Evolutionary conservation across 2,888 invertebrate genomes (phyloP), one percentile per base, ranked within the genome.

Genomic region (Orthosia gracilis): DNA sequence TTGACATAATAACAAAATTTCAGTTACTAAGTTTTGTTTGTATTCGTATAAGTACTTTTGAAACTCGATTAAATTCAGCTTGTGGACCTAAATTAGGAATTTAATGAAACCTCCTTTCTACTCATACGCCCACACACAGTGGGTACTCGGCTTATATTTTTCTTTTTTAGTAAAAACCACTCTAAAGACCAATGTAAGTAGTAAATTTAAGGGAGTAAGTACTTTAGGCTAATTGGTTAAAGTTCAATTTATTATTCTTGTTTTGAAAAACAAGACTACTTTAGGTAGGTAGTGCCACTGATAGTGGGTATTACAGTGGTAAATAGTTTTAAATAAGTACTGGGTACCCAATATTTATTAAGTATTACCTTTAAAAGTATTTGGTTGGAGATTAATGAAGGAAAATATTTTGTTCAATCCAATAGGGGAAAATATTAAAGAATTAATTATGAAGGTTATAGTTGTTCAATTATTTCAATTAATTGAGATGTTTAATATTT

Each of bases 81-180:
- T 73, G 52, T 26, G 11, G 26, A 40, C 52, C 21, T 49, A 58
- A 47, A 52, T 31, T 26, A 47, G 54, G 3, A 5, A 57, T 57
- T 50, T 47, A 40, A 62, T 73, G 5, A 65, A 57, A 52, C 47
- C 47, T 31, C 4, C 9, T 55, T 50, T 26, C 18, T 45, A 49
- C 55, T 21, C 62, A 21, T 5, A 74, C 61, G 13, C 75, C 74
- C 40, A 66, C 64, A 50, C 13, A 9, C 5, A 12, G 21, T 18
- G 26, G 0, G 4, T 11, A 65, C 2, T 55, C 3, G 17, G 18
- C 13, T 26, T 55, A 49, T 52, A 50, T 31, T 55, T 59, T 11
- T 50, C 64, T 17, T 11, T 61, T 77, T 65, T 66, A 73, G 74
- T 26, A 52, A 55, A 54, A 26, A 80, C 61, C 31, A 40, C 23